Percentiles rank a stretch among this genome's conserved stretches.
Evolutionary conservation across 2,797 vertebrate species (phyloP).

Genomic region (Syndactyla subalaris): DNA sequence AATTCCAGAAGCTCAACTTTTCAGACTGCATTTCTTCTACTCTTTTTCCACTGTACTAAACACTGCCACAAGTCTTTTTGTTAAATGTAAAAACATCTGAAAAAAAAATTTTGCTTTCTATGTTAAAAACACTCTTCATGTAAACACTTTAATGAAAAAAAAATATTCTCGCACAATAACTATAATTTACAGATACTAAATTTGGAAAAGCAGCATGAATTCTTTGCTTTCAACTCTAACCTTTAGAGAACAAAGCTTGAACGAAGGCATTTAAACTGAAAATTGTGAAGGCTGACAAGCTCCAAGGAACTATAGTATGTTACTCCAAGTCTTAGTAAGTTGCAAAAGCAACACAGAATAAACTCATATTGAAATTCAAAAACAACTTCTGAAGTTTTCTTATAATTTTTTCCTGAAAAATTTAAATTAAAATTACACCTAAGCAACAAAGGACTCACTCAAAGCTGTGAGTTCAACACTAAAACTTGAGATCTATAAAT

Average conservation of each 20-base stretch:
- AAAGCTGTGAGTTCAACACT: not conserved
- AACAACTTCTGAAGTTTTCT: not conserved
- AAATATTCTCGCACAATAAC: not conserved
- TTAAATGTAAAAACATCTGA: not conserved
- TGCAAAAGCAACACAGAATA: not conserved
- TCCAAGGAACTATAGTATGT: not conserved
- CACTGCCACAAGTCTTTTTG: accelerated
- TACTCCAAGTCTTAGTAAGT: not conserved
- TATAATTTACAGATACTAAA: not conserved
- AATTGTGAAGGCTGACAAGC: not conserved
- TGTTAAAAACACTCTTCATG: accelerated
- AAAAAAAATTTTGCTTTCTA: not conserved
- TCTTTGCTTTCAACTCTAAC: not conserved
- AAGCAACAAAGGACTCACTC: not conserved
- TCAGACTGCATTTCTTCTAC: not conserved
- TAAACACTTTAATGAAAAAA: not conserved
- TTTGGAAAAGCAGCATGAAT: not conserved
- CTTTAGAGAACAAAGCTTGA: not conserved
- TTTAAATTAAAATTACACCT: not conserved
- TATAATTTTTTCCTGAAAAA: not conserved
- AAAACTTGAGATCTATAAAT: not conserved
- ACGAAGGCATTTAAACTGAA: not conserved
- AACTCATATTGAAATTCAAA: not conserved
- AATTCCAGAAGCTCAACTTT: not conserved
- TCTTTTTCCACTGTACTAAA: not conserved